Evolutionary conservation across 2,113 vertebrate genomes (phyloP).

Genomic region (Xenotilapia caudafasciata): DNA sequence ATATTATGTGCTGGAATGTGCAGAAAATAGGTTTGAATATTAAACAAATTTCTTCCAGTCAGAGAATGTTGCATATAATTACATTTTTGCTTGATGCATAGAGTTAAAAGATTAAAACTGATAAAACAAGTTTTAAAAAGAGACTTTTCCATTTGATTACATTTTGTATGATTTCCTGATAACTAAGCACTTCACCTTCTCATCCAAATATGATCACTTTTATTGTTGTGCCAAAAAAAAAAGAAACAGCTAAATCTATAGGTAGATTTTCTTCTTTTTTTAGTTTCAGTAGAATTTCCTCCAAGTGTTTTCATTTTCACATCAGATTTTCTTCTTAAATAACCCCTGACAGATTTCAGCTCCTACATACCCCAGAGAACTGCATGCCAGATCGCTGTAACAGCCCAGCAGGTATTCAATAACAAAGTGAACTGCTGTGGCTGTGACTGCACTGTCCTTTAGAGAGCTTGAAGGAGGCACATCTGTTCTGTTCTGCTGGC

Average conservation of each 20-base stretch:
- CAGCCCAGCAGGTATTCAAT: conserved; percentile 36
- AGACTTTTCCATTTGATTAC: no score
- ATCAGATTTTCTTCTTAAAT: not conserved
- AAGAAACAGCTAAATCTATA: not conserved
- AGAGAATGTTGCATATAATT: no score
- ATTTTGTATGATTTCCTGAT: not conserved
- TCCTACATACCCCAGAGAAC: not conserved
- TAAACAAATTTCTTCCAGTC: no score
- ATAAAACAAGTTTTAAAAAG: no score
- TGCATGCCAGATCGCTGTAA: not conserved
- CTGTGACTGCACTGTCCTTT: conserved; percentile 17
- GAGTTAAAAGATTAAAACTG: no score
- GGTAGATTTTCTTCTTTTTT: not conserved
- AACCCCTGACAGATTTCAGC: conserved; percentile 2
- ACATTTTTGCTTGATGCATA: no score
- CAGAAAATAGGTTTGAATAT: no score
- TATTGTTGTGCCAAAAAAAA: not conserved
- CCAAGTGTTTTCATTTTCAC: conserved; percentile 8
- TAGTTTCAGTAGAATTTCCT: not conserved
- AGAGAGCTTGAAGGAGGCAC: not conserved
- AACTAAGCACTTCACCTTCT: not conserved
- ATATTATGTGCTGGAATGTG: no score
- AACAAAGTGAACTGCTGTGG: conserved; percentile 17
- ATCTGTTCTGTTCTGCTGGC: not conserved
- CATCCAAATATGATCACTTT: not conserved